Conservation (phyloP, 2,888 invertebrate species). For the Gortyna flavago region DNA sequence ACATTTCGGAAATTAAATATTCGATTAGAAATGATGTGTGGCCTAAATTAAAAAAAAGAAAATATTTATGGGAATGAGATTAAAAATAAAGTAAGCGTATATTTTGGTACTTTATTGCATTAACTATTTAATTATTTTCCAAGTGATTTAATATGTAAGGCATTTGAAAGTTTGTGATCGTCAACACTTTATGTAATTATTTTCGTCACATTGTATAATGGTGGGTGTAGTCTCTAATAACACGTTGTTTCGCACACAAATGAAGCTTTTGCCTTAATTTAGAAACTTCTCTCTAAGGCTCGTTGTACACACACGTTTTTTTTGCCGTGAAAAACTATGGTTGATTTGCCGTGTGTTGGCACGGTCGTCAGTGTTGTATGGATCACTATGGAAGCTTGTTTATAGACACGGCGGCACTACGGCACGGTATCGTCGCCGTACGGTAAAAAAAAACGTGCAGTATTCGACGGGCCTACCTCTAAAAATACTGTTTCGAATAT, state of each 20-base stretch:
- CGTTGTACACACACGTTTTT: background rate
- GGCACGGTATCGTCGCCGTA: no score
- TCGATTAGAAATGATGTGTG: constrained; percentile 61
- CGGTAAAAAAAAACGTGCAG: no score
- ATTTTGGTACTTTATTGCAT: constrained; percentile 73
- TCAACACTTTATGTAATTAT: constrained; percentile 29
- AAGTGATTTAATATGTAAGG: constrained; percentile 68
- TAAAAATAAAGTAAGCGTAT: constrained; percentile 60
- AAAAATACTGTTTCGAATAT: background rate
- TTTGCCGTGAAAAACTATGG: background rate
- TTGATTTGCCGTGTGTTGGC: background rate
- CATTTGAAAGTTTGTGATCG: constrained; percentile 75
- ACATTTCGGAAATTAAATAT: constrained; percentile 59
- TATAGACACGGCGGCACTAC: background rate
- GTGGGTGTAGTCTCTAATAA: background rate
- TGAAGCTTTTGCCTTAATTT: background rate
- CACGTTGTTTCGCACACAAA: constrained; percentile 7
- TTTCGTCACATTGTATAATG: constrained; percentile 9
- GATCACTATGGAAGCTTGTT: background rate
- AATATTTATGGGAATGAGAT: constrained; percentile 62
- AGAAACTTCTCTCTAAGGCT: background rate
- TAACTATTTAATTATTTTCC: constrained; percentile 59
- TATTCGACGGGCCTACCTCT: background rate
- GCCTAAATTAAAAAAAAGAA: constrained; percentile 67
- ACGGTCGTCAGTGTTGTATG: background rate